These are phyloP conservation scores for Porites australiensis DNA, from an alignment of 64 coral and sea anemone genomes.

Conservation along the genomic window DNA sequence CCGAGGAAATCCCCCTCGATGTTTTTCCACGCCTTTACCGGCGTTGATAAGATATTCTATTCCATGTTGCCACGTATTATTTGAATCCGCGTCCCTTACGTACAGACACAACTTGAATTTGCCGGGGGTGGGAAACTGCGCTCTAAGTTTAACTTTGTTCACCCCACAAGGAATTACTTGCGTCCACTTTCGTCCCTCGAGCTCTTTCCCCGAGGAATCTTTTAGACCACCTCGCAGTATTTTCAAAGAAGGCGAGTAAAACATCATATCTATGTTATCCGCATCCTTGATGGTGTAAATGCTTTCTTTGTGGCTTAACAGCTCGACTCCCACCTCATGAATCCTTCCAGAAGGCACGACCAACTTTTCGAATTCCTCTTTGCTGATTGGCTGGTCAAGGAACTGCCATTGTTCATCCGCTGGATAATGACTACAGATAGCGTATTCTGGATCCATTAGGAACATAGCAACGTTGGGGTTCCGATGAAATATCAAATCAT, in stretches of 20 bases:
- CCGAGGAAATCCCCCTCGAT: conserved; percentile 83
- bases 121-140: conserved; percentile 77
- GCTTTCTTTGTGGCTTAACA: conserved; percentile 83
- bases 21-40: conserved; percentile 54
- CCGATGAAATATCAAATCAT: conserved; percentile 79
- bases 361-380: conserved; percentile 86
- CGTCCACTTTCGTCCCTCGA: conserved; percentile 64
- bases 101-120: conserved; percentile 71
- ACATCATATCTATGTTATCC: conserved; percentile 52
- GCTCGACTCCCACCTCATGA: conserved; percentile 58
- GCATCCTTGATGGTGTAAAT: conserved; percentile 44
- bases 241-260: conserved; percentile 66
- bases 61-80: conserved; percentile 68
- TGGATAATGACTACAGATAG: conserved; percentile 83
- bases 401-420: conserved; percentile 69
- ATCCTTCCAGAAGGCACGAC: conserved; percentile 79
- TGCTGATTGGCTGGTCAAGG: conserved; percentile 71
- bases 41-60: conserved; percentile 70
- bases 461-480: conserved; percentile 72
- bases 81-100: conserved; percentile 27
- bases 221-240: conserved; percentile 74
- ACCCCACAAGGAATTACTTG: conserved; percentile 52
- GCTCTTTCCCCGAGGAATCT: conserved; percentile 29
- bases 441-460: conserved; percentile 77
- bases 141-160: conserved; percentile 64